phyloP scores from a whole-genome alignment of 1,140 invertebrate species.

The Ostrea denselamellosa region DNA sequence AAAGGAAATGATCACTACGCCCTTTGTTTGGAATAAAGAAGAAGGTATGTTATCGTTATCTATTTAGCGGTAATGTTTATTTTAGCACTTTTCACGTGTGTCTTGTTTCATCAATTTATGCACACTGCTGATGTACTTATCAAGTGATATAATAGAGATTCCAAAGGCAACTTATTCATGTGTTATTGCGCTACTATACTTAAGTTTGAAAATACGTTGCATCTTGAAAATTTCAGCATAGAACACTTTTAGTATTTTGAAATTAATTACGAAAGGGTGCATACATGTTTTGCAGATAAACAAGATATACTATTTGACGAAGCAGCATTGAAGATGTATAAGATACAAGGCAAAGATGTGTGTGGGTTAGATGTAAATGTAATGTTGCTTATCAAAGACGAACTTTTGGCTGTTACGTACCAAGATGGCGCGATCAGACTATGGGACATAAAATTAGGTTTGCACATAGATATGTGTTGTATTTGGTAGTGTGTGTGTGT shows the following conservation, averaged over 20 bases:
- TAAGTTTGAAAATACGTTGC: too few relatives aligned
- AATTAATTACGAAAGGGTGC: too few relatives aligned
- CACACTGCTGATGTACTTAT: too few relatives aligned
- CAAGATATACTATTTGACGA: not conserved
- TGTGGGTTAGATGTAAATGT: not conserved
- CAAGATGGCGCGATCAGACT: not conserved
- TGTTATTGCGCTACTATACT: too few relatives aligned
- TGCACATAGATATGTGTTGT: not conserved
- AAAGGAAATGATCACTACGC: not conserved
- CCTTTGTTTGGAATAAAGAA: conserved; percentile 16
- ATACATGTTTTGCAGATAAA: not conserved
- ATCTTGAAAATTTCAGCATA: too few relatives aligned
- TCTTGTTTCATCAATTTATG: too few relatives aligned
- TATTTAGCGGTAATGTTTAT: not conserved
- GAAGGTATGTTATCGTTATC: not conserved
- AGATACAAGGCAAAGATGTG: not conserved
- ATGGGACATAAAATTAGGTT: not conserved
- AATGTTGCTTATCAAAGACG: not conserved
- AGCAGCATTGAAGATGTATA: not conserved
- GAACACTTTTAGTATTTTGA: too few relatives aligned
- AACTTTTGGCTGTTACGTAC: not conserved
- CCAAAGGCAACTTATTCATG: too few relatives aligned
- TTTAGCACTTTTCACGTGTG: not conserved
- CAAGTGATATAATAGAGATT: too few relatives aligned
- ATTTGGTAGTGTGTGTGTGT: too few relatives aligned